These are phyloP conservation scores for Zapus hudsonius DNA, from an alignment of 2,113 vertebrate species.

Conservation along the genomic window DNA sequence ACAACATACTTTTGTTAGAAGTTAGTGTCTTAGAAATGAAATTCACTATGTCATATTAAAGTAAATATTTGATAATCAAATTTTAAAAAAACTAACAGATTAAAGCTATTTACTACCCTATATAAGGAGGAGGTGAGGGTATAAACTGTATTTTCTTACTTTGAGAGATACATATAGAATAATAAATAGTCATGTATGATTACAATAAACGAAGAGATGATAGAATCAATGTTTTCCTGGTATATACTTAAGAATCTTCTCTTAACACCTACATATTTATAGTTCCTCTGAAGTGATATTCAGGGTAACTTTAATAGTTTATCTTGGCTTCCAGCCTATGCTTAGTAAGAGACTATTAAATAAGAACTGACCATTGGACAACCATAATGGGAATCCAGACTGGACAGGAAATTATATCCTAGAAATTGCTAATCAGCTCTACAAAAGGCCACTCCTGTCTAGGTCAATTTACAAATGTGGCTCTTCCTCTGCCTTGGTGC, in stretches of 20 bases:
- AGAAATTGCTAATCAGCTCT: background rate
- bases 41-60: background rate
- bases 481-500: background rate
- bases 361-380: background rate
- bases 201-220: background rate
- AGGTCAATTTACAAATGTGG: background rate
- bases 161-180: slow-evolving; percentile 10
- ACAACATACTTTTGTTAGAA: background rate
- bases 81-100: background rate
- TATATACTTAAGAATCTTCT: background rate
- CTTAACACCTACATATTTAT: background rate
- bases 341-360: background rate
- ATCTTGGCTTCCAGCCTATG: background rate
- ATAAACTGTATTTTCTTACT: background rate
- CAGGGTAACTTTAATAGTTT: slow-evolving; percentile 37
- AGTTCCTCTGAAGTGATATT: background rate
- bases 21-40: background rate
- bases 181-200: background rate
- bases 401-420: background rate
- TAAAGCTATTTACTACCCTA: slow-evolving; percentile 9
- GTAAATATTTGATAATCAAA: background rate
- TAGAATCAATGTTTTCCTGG: background rate
- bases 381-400: background rate
- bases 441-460: background rate
- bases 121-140: background rate